Evolutionary conservation across 2,797 vertebrate genomes (phyloP).

Genomic region (Trichosurus vulpecula): DNA sequence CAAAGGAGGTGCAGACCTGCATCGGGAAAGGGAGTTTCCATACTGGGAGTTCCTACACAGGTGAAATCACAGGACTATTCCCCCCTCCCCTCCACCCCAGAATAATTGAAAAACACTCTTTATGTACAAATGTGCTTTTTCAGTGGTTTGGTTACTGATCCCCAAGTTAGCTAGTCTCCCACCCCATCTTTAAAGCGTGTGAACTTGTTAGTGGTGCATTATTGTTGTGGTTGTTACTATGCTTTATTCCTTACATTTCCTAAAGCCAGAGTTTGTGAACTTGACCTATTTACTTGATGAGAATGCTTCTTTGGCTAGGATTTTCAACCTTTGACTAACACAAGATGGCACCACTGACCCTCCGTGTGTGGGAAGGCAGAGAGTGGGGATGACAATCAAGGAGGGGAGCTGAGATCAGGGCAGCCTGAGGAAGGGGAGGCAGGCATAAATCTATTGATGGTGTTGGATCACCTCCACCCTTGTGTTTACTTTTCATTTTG

Average conservation of each 20-base stretch:
- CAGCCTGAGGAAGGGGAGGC: neutral
- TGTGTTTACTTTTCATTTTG: neutral
- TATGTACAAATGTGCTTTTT: neutral
- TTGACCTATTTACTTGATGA: neutral
- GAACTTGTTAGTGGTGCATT: neutral
- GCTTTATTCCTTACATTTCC: neutral
- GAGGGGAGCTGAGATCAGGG: neutral
- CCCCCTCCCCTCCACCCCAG: neutral
- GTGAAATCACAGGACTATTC: neutral
- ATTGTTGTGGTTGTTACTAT: neutral
- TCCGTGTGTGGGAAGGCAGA: neutral
- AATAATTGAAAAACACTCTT: neutral
- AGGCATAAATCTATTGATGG: neutral
- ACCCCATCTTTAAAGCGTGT: neutral
- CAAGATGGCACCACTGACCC: conserved; percentile 74
- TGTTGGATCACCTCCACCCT: neutral
- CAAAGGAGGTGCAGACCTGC: neutral
- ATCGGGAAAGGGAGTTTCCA: neutral
- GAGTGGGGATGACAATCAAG: neutral
- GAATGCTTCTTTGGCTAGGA: neutral
- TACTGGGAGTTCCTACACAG: neutral
- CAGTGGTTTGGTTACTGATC: neutral
- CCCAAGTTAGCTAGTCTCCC: neutral
- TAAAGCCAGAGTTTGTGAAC: neutral
- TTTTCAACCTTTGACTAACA: conserved; percentile 25